Percentiles rank a stretch among this genome's conserved stretches.
These are phyloP conservation scores for Drosophila quinaria DNA, from an alignment of 2,888 invertebrate genomes.

Conservation along the genomic window DNA sequence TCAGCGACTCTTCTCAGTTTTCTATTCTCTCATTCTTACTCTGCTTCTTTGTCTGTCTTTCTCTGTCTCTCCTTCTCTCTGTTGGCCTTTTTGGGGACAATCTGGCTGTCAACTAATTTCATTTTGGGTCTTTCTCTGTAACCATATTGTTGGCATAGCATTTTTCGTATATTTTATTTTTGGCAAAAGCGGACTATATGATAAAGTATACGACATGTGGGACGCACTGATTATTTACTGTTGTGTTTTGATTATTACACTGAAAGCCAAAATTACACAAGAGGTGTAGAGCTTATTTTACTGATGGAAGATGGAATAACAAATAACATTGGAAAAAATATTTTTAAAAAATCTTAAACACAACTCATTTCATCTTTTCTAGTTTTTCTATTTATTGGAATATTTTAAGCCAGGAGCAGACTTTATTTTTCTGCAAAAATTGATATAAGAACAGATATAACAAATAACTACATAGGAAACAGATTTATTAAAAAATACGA, in stretches of 20 bases:
- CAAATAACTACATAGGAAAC: background rate
- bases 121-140: slow-evolving; percentile 47
- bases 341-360: background rate
- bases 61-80: background rate
- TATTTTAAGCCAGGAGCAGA: background rate
- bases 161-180: slow-evolving; percentile 13
- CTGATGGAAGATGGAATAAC: background rate
- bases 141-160: slow-evolving; percentile 48
- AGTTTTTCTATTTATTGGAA: background rate
- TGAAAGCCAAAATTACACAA: slow-evolving; percentile 9
- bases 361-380: background rate
- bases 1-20: background rate
- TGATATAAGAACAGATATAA: background rate
- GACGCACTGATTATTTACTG: slow-evolving; percentile 33
- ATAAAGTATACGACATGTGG: slow-evolving; percentile 42
- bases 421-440: background rate
- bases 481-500: background rate
- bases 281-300: background rate
- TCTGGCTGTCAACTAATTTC: slow-evolving; percentile 72
- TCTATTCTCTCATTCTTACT: background rate
- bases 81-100: slow-evolving; percentile 36
- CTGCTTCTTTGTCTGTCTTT: background rate
- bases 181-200: slow-evolving; percentile 42
- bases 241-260: slow-evolving; percentile 30
- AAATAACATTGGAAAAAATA: background rate